phyloP scores from a whole-genome alignment of 37 sponge, comb jelly and placozoan species.

The Spongilla lacustris region DNA sequence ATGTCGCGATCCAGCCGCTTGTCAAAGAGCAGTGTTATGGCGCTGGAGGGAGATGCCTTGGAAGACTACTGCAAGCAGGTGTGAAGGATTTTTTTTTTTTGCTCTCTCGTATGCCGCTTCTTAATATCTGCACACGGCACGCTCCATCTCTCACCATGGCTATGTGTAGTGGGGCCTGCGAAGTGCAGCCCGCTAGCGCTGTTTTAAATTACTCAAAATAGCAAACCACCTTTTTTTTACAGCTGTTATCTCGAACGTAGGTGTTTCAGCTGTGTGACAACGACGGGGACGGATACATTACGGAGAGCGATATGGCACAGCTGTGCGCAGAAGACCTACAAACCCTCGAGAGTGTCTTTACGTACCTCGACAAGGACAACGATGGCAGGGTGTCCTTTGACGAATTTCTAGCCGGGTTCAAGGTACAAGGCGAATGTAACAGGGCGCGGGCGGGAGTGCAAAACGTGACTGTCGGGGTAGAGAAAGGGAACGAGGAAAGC shows the following conservation, averaged over 20 bases:
- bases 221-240: not conserved
- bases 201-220: too few relatives aligned
- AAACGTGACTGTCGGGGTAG: not conserved
- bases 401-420: slow-evolving; percentile 43
- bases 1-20: not conserved
- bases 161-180: too few relatives aligned
- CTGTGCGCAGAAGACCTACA: not conserved
- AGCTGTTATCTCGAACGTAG: not conserved
- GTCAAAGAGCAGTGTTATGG: not conserved
- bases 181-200: too few relatives aligned
- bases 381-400: slow-evolving; percentile 64
- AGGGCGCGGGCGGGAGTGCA: not conserved
- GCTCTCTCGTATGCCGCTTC: too few relatives aligned
- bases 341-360: slow-evolving; percentile 31
- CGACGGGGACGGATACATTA: slow-evolving; percentile 52
- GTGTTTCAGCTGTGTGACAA: slow-evolving; percentile 50
- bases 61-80: slow-evolving; percentile 1
- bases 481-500: too few relatives aligned
- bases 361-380: slow-evolving; percentile 20
- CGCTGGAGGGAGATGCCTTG: not conserved
- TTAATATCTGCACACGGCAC: too few relatives aligned
- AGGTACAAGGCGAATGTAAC: slow-evolving; percentile 28
- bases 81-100: too few relatives aligned
- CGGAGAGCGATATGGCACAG: slow-evolving; percentile 4
- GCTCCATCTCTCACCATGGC: too few relatives aligned